These are phyloP conservation scores for Hymenopus coronatus DNA, from an alignment of 2,888 invertebrate species.

Conservation along the genomic window DNA sequence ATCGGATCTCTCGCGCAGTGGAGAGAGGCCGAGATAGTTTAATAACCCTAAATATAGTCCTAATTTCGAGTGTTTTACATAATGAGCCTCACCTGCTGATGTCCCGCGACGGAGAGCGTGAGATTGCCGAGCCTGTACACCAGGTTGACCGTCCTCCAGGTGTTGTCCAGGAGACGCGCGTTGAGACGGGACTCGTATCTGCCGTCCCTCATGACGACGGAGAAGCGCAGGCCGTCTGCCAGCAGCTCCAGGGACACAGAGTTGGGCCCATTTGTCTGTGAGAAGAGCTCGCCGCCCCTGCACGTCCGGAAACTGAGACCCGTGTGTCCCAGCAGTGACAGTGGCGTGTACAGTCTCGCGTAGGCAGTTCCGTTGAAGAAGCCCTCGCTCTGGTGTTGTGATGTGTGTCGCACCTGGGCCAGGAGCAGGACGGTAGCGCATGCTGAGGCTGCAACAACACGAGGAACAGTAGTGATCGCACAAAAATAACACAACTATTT, in stretches of 20 bases:
- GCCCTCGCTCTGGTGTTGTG: constrained; percentile 59
- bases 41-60: no score
- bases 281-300: constrained; percentile 54
- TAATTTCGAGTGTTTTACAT: no score
- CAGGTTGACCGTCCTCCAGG: constrained; percentile 74
- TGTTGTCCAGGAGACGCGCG: constrained; percentile 72
- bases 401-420: neutral
- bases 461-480: neutral
- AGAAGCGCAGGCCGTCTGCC: constrained; percentile 52
- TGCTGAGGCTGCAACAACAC: constrained; percentile 19
- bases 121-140: constrained; percentile 60
- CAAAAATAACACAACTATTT: no score
- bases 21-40: no score
- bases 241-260: constrained; percentile 39
- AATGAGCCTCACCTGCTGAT: constrained; percentile 53
- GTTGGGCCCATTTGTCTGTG: constrained; percentile 39
- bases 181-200: constrained; percentile 61
- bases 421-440: constrained; percentile 12
- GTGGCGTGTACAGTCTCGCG: constrained; percentile 66
- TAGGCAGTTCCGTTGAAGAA: constrained; percentile 81
- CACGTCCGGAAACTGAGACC: constrained; percentile 82
- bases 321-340: constrained; percentile 75
- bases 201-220: constrained; percentile 42
- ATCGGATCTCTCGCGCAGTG: no score
- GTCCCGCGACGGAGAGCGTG: constrained; percentile 53